Evolutionary conservation across 2,113 vertebrate genomes (phyloP), one percentile per base, ranked within the genome.

Genomic region (Plecotus auritus): DNA sequence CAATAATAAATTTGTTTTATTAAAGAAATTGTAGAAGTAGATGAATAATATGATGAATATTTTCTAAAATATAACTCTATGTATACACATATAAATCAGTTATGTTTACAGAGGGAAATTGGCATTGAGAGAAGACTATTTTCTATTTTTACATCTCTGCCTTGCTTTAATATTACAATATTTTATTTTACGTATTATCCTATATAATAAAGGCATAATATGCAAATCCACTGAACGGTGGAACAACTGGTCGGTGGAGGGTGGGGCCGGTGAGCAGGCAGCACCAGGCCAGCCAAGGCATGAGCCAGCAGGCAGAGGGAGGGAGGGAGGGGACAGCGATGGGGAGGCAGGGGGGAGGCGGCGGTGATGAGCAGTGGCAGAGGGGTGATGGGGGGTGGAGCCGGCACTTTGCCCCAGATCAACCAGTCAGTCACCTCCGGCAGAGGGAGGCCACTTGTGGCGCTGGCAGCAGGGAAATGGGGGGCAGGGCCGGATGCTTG

Each of bases 151-250:
- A 67, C 1, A 66, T 9, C 7, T 67, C 42, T 93, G 35, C 35
- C 72, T 77, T 74, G 22, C 88, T 87, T 96, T 73, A 85, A 28
- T 26, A 90, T 35, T 94, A 82, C 2, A 22, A 22, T 70, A 88
- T 73, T 93, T 93, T 74, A 88, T 72, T 93, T 93, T 69, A 85
- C 3, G 77, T 67, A 40, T 47, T 54, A 37, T 74, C 26, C 26
- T 61, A 28, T 28, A 61, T 61, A 61, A 61, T 28, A 61, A 61
- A 61, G 10, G 59, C 59, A 61, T 28, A 28, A 61, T 61, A 61
- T 61, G 56, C 1, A 9, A 61, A 61, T 26, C 26, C 23, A 61
- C 9, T 26, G 1, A 61, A 61, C 1, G 9, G 23, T 26, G 23
- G 23, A 61, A 61, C 4, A 11, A 28, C 23, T 61, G 59, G 26